Percentiles rank a stretch among this genome's conserved stretches.
Evolutionary conservation across 2,888 invertebrate genomes (phyloP).

Genomic region (Eupithecia insigniata): DNA sequence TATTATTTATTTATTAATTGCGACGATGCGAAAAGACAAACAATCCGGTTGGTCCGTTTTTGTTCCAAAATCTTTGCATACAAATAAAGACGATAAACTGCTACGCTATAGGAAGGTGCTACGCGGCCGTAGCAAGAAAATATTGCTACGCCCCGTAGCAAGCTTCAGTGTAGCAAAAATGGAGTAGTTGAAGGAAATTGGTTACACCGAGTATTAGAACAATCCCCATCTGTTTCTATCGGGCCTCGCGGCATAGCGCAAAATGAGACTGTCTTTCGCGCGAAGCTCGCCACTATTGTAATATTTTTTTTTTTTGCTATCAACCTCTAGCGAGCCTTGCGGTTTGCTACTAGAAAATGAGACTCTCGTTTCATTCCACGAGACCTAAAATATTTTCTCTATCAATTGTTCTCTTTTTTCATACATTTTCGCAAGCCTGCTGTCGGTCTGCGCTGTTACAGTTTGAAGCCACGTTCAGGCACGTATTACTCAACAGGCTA

Average conservation of each 20-base stretch:
- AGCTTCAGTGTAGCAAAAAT: background rate
- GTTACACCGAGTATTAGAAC: background rate
- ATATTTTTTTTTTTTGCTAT: background rate
- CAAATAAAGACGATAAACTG: background rate
- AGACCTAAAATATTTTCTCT: background rate
- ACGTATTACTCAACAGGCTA: slow-evolving; percentile 15
- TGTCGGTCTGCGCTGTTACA: background rate
- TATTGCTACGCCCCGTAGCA: background rate
- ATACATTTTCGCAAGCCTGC: background rate
- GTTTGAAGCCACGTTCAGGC: background rate
- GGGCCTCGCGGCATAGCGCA: background rate
- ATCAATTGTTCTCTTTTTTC: background rate
- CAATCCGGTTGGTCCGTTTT: background rate
- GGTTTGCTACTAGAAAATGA: too few species aligned
- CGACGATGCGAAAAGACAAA: background rate
- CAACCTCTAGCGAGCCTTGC: background rate
- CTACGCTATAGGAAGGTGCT: background rate
- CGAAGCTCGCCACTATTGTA: background rate
- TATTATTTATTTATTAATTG: too few species aligned
- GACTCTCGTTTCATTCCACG: background rate
- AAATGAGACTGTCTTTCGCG: background rate
- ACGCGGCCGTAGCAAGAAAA: background rate
- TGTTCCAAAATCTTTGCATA: background rate
- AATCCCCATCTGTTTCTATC: background rate
- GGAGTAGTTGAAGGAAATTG: background rate